Evolutionary conservation across 2,797 vertebrate species (phyloP).

Genomic region (Nyctibius grandis): DNA sequence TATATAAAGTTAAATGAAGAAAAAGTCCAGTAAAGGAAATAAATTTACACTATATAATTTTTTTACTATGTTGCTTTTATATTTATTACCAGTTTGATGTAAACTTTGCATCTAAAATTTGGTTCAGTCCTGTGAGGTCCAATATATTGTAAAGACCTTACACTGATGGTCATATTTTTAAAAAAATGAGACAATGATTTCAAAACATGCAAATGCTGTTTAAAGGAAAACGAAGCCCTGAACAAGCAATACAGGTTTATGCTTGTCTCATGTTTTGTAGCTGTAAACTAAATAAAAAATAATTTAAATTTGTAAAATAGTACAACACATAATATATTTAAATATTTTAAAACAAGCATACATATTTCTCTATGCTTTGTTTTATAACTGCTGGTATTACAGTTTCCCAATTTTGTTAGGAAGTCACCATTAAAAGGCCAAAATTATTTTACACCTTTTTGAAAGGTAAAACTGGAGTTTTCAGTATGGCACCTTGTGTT

Average conservation of each 20-base stretch:
- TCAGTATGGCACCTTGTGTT: not conserved
- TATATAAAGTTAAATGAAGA: constrained; percentile 11
- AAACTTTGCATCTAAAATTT: not conserved
- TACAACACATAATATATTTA: not conserved
- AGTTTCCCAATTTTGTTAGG: not conserved
- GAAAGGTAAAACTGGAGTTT: not conserved
- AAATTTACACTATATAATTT: not conserved
- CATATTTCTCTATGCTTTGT: not conserved
- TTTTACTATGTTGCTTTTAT: not conserved
- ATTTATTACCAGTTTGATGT: not conserved
- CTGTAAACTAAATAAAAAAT: not conserved
- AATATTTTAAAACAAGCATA: not conserved
- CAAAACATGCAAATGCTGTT: not conserved
- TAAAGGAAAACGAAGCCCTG: not conserved
- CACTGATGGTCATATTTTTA: not conserved
- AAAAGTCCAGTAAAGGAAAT: not conserved
- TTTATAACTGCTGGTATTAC: not conserved
- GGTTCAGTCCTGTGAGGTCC: not conserved
- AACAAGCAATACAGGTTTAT: not conserved
- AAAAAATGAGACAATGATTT: not conserved
- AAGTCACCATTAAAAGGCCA: not conserved
- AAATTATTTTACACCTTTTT: not conserved
- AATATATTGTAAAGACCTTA: not conserved
- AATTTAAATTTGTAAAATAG: not conserved
- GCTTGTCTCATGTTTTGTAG: not conserved